Evolutionary conservation across 1,140 invertebrate species (phyloP).

Genomic region (Rhynchophorus ferrugineus): DNA sequence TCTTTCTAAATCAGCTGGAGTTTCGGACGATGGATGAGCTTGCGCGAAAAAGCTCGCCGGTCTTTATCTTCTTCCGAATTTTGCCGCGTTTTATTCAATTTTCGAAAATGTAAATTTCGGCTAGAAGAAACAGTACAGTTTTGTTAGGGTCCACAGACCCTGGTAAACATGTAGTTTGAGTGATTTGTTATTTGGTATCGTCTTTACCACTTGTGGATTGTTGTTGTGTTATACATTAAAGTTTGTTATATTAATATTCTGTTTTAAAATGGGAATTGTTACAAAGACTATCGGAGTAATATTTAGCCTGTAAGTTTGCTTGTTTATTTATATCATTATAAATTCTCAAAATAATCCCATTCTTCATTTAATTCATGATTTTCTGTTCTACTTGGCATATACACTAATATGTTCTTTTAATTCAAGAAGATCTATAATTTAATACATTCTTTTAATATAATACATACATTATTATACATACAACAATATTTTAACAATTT

Average conservation of each 20-base stretch:
- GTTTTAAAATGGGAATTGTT: slow-evolving; percentile 54
- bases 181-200: neutral
- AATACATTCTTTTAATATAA: too few species aligned
- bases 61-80: too few species aligned
- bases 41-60: slow-evolving; percentile 3
- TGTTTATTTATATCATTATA: neutral
- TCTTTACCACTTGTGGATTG: slow-evolving; percentile 9
- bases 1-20: neutral
- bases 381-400: too few species aligned
- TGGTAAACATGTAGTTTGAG: neutral
- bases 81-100: too few species aligned
- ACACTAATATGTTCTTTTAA: too few species aligned
- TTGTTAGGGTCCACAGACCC: too few species aligned
- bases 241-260: too few species aligned
- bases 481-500: too few species aligned
- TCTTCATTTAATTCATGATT: neutral
- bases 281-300: slow-evolving; percentile 63
- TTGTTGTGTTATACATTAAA: slow-evolving; percentile 2
- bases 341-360: neutral
- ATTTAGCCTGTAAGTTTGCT: slow-evolving; percentile 59
- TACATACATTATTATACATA: too few species aligned
- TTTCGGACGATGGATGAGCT: slow-evolving; percentile 6
- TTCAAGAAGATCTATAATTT: too few species aligned
- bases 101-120: too few species aligned
- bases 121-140: too few species aligned